Evolutionary conservation across 2,113 vertebrate genomes (phyloP).

Genomic region (Piaya cayana): DNA sequence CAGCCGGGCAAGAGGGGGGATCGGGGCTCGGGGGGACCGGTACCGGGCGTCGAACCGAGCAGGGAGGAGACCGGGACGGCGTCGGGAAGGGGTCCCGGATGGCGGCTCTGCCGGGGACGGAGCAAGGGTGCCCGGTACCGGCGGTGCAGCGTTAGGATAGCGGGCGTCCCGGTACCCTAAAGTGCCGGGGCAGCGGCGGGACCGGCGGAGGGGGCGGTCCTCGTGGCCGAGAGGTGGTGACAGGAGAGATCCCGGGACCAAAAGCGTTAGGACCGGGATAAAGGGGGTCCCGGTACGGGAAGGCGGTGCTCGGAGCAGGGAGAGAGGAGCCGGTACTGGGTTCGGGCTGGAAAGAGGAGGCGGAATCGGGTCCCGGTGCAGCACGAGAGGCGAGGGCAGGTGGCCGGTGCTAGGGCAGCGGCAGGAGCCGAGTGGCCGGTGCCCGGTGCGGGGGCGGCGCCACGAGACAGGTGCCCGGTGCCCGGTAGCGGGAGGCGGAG

Average conservation of each 20-base stretch:
- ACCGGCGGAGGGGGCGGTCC: background rate
- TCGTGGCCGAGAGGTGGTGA: background rate
- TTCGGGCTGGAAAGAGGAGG: background rate
- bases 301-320: background rate
- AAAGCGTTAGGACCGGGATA: background rate
- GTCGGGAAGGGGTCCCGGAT: background rate
- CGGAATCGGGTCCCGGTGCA: background rate
- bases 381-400: background rate
- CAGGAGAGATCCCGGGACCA: background rate
- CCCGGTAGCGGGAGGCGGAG: background rate
- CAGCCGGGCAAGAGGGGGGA: background rate
- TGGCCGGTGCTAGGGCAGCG: background rate
- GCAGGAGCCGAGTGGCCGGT: too few species aligned
- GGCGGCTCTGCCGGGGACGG: background rate
- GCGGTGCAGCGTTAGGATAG: background rate
- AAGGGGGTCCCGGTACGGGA: background rate
- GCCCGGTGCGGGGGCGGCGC: background rate
- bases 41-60: background rate
- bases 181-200: background rate
- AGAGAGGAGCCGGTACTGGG: background rate
- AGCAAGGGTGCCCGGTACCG: slow-evolving; percentile 9
- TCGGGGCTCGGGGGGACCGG: too few species aligned
- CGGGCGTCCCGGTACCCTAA: background rate
- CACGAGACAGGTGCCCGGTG: background rate
- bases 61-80: background rate